Base-by-base conservation (phyloP, 2,888 invertebrate species). In the Barypeithes pellucidus region DNA sequence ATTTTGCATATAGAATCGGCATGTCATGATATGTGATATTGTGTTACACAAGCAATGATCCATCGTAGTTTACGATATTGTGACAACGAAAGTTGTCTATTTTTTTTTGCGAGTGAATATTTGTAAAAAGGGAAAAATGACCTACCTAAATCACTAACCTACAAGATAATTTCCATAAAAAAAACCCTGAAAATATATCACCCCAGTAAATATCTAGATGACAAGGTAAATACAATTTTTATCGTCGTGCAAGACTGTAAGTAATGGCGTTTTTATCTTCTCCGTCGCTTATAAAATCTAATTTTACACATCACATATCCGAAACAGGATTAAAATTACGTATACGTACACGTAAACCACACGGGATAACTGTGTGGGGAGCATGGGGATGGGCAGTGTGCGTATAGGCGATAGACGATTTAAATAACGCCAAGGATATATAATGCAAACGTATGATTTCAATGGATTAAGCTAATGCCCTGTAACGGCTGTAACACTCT, bases 221-320 rank as follows among this genome's bases (percentile, higher is more conserved):
- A 61, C 43, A 61, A 22, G 50, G 50, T 61, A 68, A 47, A 68
- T 61, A 36, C 47, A 68, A 52, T 47, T 68, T 68, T 61, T 61
- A 66, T 66, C n/a, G 54, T n/a, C 20, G 7, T 36, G 24, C 39
- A 61, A 61, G 60, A 50, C 39, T 39, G 61, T 39, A 16, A 36
- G 39, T 61, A 68, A 60, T 47, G 45, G 18, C 54, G 57, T 63
- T 63, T 70, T 70, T 62, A 62, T 63, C 70, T 57, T 70, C 41
- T 45, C 36, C 57, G 70, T 52, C 59, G 70, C 62, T 45, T 70
- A 33, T 63, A 70, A 63, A 63, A 70, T 70, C 70, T 57, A 70
- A 70, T 70, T 70, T 70, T 47, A 70, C 62, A 63, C 70, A 54
- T 62, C 63, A 36, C 70, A 70, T 63, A 54, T 63, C 63, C 45